Evolutionary conservation across 2,113 vertebrate species (phyloP).

Genomic region (Fregata magnificens): DNA sequence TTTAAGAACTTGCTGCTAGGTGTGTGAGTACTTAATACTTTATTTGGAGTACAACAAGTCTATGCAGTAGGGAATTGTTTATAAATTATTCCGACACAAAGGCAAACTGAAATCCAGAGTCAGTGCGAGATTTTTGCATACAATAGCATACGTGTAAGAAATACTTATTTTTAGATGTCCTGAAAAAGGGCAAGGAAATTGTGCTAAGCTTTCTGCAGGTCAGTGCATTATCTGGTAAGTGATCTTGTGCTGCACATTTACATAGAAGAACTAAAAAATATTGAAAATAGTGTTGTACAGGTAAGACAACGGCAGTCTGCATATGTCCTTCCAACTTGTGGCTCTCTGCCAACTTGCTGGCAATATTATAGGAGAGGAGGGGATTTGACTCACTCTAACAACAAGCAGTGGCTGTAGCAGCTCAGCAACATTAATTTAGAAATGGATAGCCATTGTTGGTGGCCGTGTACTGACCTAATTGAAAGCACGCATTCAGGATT

Average conservation of each 20-base stretch:
- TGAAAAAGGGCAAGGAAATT: neutral
- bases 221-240: neutral
- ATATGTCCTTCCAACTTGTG: neutral
- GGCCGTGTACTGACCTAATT: neutral
- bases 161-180: neutral
- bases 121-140: neutral
- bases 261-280: neutral
- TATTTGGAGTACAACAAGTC: neutral
- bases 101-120: neutral
- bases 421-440: neutral
- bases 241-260: neutral
- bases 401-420: neutral
- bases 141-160: neutral
- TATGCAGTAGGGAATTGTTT: neutral
- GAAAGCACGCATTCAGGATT: neutral
- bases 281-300: neutral
- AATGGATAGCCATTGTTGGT: neutral
- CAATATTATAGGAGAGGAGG: neutral
- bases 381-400: neutral
- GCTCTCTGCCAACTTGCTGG: neutral
- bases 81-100: neutral
- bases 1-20: neutral
- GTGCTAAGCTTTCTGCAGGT: neutral
- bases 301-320: neutral
- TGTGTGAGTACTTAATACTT: neutral